phyloP scores from a whole-genome alignment of 2,113 vertebrate species.

The Cyanoramphus novaezelandiae region DNA sequence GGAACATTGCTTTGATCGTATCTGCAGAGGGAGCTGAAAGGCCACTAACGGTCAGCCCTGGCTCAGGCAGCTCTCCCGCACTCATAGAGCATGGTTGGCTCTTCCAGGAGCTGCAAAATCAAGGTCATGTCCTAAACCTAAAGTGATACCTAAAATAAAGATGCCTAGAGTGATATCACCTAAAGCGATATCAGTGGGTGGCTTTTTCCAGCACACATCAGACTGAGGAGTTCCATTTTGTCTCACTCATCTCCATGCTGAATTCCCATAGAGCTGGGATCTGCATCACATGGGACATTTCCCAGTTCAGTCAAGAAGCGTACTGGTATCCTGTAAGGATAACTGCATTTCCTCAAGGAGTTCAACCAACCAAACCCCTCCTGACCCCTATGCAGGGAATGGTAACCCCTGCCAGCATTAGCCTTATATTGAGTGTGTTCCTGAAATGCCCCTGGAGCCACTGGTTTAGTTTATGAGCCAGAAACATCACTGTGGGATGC shows the following conservation, averaged over 20 bases:
- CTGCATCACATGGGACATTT: not conserved
- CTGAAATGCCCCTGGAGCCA: not conserved
- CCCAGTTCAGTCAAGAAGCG: not conserved
- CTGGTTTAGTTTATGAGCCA: not conserved
- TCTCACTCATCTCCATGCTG: not conserved
- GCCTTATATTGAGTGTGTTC: not conserved
- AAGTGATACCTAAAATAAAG: not conserved
- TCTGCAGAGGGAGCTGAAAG: constrained; percentile 21
- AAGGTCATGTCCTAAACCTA: not conserved
- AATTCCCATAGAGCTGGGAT: not conserved
- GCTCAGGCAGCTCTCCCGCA: not conserved
- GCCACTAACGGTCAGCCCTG: not conserved
- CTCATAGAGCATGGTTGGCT: not conserved
- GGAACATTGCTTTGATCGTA: not conserved
- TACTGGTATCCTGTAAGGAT: not conserved
- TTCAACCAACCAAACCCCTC: not conserved
- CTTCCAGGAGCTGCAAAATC: not conserved
- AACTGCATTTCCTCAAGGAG: not conserved
- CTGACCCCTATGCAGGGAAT: not conserved
- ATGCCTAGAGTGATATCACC: not conserved
- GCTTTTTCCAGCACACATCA: not conserved
- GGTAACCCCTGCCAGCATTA: not conserved
- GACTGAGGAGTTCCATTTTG: not conserved
- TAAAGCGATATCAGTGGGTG: not conserved
- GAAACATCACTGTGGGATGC: not conserved